Evolutionary conservation across 2,797 vertebrate genomes (phyloP), one percentile per base, ranked within the genome.

Genomic region (Gila robusta): DNA sequence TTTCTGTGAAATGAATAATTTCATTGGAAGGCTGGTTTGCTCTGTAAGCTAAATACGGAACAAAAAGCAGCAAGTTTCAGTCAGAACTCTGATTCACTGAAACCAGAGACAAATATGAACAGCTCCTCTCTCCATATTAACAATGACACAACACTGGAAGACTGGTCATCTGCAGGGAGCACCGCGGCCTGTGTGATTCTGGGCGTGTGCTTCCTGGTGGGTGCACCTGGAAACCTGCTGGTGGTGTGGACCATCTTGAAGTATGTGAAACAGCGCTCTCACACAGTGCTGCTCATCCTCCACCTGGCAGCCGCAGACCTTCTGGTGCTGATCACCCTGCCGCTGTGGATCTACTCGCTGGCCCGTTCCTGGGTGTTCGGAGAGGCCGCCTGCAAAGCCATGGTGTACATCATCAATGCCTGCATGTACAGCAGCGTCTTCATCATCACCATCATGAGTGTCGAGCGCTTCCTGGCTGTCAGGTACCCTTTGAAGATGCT

Each of bases 381-480:
- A 16, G 83, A 94, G 4, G 72, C 14, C 44, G 82, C 74, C 67
- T 96, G 96, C 86, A 97, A 97, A 92, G 92, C 88, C n/a, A 92
- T 97, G 67, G 95, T 95, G 71, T 97, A 95, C 32, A 2, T 96
- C 26, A 95, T 97, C 90, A 93, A 96, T 21, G 94, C 95, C 78
- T 97, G 95, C 86, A 97, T 98, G 96, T 98, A 97, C 81, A 94
- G 95, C 85, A 97, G 97, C 0, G 93, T 98, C 86, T 97, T 98
- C 91, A 91, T 97, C 87, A 96, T 98, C 85, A 97, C 95, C 3
- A 86, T 96, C 12, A 96, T 98, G 95, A 97, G 96, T 6, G 90
- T 97, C 79, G 96, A 97, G 56, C 92, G 97, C 19, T 96, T 96
- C 41, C 72, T 96, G 89, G 95, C 96, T 0, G 94, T 97, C 70